phyloP scores from a whole-genome alignment of 2,797 vertebrate species.

The Eutrigla gurnardus region DNA sequence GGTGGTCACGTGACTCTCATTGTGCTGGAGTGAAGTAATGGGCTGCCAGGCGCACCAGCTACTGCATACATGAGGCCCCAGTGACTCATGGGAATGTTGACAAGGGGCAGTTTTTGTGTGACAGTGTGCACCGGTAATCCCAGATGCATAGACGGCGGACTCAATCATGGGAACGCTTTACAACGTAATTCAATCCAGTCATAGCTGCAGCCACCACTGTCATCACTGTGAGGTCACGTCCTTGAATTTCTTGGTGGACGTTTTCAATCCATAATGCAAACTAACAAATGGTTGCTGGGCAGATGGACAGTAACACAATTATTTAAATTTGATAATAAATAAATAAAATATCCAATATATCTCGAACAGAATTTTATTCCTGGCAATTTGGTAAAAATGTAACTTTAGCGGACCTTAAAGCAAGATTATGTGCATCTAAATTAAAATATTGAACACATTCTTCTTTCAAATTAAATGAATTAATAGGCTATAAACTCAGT shows the following conservation, averaged over 20 bases:
- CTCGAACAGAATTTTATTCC: too few species aligned
- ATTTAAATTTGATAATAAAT: too few species aligned
- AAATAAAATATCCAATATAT: background rate
- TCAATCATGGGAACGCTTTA: background rate
- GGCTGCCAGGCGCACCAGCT: slow-evolving; percentile 5
- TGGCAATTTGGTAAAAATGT: too few species aligned
- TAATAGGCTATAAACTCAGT: too few species aligned
- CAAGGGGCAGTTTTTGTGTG: background rate
- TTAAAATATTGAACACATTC: too few species aligned
- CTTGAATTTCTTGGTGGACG: background rate
- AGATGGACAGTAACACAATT: background rate
- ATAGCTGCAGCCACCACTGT: background rate
- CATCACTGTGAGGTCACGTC: background rate
- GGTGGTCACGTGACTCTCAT: slow-evolving; percentile 28
- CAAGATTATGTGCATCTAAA: too few species aligned
- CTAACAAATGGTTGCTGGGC: background rate
- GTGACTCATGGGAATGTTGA: slow-evolving; percentile 38
- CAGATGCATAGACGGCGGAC: background rate
- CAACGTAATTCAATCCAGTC: background rate
- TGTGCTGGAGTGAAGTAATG: slow-evolving; percentile 21
- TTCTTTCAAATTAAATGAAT: too few species aligned
- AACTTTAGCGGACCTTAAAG: too few species aligned
- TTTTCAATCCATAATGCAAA: background rate
- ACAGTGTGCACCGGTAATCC: slow-evolving; percentile 7
- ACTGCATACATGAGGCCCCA: slow-evolving; percentile 20